phyloP scores from a whole-genome alignment of 2,888 invertebrate genomes.

The Sarcophaga carnaria region DNA sequence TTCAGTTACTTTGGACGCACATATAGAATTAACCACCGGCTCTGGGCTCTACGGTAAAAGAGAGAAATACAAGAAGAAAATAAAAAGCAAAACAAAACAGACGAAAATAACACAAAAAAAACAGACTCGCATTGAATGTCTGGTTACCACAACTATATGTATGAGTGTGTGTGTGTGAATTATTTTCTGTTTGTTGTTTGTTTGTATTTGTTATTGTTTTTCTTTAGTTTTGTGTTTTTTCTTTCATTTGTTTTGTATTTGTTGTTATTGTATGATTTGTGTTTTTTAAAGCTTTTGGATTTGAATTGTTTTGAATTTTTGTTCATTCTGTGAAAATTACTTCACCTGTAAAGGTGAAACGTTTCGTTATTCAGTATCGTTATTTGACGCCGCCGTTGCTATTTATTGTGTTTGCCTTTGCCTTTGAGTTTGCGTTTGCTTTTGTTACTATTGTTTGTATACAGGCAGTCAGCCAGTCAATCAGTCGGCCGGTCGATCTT shows the following conservation, averaged over 20 bases:
- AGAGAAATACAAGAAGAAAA: too few relatives aligned
- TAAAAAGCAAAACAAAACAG: too few relatives aligned
- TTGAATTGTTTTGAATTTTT: conserved; percentile 69
- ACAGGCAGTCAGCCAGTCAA: background rate
- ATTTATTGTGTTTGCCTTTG: background rate
- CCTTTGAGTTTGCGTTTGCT: background rate
- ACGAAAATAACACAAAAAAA: too few relatives aligned
- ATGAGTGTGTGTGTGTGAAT: conserved; percentile 36
- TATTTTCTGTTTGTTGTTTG: conserved; percentile 21
- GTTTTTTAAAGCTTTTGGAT: conserved; percentile 53
- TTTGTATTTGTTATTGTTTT: conserved; percentile 7
- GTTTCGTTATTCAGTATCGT: conserved; percentile 58
- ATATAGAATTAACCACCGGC: too few relatives aligned
- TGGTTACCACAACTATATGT: background rate
- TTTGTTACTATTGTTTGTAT: conserved; percentile 4
- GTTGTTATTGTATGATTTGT: background rate
- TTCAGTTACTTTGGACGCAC: background rate
- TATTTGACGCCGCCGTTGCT: background rate
- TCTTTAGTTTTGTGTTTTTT: conserved; percentile 43
- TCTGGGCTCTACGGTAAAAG: too few relatives aligned
- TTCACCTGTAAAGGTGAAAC: conserved; percentile 80
- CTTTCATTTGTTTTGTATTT: background rate
- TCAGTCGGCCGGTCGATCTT: background rate
- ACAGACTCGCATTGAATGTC: too few relatives aligned
- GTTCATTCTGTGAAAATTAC: conserved; percentile 80